Base-by-base conservation (phyloP, 30 jellyfish, hydroid and myxozoan genomes). In the Aurelia sp. region DNA sequence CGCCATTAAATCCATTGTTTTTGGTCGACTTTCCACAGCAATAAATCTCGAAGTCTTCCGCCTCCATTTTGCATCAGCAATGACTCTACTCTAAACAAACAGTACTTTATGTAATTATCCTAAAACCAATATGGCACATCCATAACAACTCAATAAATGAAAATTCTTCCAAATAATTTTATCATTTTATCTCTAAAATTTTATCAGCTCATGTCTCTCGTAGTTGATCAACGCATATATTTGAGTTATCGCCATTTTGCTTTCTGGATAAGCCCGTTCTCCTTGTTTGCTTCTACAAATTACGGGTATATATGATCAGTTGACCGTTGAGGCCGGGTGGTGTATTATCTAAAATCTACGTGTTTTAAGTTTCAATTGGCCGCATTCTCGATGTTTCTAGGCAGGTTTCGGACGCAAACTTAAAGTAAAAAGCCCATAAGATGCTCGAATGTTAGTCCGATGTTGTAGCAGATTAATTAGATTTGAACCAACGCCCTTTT, bases 271-370 rank as follows among this genome's bases (percentile, higher is more conserved):
- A 33, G n/a, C 60, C 76, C 80, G 27, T 70, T 83, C 86, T 68
- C 63, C 82, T 68, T 72, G 86, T 63, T 83, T 75, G 86, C 76
- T 44, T 22, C 86, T 71, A 48, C 80, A 83, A 59, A 12, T 60
- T 72, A 71, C 92, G 48, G 92, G 92, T 83, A 72, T 63, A 60
- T 51, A 63, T 83, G 92, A 83, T 83, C 92, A 83, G 72, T 83
- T 83, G 92, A 83, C 92, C 92, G 82, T 83, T 18, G 38, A 63
- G 18, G 13, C 80, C 72, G 44, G 92, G 92, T 83, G 92, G 92
- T 83, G 24, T 60, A 83, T 83, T 83, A 74, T 83, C 67, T 15
- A 7, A 24, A 16, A 8, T n/a, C 33, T 31, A 13, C 57, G 35
- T 57, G 17, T 41, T 35, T 41, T n/a, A 13, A 38, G 41, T 12